phyloP scores from a whole-genome alignment of 1,140 invertebrate species.

The Babylonia areolata region DNA sequence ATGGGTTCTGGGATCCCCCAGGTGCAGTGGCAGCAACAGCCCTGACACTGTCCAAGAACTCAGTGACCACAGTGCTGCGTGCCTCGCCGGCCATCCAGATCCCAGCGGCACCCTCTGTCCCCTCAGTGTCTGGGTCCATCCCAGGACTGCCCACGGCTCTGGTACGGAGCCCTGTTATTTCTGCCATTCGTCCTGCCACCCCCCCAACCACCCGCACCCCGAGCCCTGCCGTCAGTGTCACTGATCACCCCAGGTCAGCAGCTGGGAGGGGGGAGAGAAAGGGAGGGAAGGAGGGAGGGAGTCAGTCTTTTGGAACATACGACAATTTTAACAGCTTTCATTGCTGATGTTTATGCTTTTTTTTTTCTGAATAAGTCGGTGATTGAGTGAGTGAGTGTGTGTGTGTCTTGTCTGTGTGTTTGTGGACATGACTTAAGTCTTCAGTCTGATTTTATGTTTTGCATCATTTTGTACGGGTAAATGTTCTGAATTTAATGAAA shows the following conservation, averaged over 20 bases:
- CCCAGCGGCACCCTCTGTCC: constrained; percentile 31
- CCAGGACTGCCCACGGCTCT: constrained; percentile 31
- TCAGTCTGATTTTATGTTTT: too few relatives aligned
- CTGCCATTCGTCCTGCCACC: constrained; percentile 31
- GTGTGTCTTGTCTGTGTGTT: too few relatives aligned
- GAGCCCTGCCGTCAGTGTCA: constrained; percentile 34
- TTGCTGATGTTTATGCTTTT: too few relatives aligned
- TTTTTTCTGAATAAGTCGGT: too few relatives aligned
- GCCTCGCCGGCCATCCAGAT: constrained; percentile 31
- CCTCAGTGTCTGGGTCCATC: constrained; percentile 20
- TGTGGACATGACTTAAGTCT: too few relatives aligned
- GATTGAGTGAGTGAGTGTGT: too few relatives aligned
- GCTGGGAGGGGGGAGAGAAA: too few relatives aligned
- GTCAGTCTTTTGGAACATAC: too few relatives aligned
- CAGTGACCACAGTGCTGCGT: constrained; percentile 27
- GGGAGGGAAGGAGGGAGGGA: neutral
- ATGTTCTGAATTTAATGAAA: too few relatives aligned
- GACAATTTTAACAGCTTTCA: too few relatives aligned
- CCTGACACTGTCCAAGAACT: constrained; percentile 36
- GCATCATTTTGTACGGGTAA: too few relatives aligned
- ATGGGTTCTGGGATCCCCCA: too few relatives aligned
- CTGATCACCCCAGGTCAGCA: constrained; percentile 29
- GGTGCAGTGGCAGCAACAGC: constrained; percentile 46
- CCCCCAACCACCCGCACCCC: constrained; percentile 33
- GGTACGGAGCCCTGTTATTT: constrained; percentile 29